Evolutionary conservation across 2,797 vertebrate genomes (phyloP).

Genomic region (Melanitta fusca): DNA sequence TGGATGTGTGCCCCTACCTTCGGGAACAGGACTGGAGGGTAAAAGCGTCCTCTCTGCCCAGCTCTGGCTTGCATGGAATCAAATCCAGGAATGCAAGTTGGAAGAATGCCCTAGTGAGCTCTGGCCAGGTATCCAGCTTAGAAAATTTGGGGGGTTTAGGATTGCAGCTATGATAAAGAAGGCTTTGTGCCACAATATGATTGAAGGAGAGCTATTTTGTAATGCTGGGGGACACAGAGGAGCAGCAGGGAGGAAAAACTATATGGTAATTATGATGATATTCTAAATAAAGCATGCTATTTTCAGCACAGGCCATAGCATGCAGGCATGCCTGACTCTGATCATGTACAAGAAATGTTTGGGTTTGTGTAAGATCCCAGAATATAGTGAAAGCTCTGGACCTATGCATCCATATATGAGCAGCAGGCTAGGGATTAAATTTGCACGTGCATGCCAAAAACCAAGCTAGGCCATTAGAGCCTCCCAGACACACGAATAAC

Average conservation of each 20-base stretch:
- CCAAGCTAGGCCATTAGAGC: neutral
- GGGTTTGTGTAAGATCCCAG: neutral
- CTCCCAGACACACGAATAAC: neutral
- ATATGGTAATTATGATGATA: neutral
- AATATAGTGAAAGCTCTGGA: neutral
- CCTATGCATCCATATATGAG: accelerated
- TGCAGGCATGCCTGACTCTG: neutral
- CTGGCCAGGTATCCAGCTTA: neutral
- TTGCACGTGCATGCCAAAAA: neutral
- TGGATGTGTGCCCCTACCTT: neutral
- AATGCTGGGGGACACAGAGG: neutral
- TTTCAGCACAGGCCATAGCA: neutral
- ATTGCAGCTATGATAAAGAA: neutral
- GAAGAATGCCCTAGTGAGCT: neutral
- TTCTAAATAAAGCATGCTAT: neutral
- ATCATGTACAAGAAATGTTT: neutral
- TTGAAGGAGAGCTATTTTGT: neutral
- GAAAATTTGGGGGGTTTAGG: neutral
- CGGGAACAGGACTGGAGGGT: neutral
- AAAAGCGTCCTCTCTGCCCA: neutral
- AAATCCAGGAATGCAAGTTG: neutral
- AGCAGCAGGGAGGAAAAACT: neutral
- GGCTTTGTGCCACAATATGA: neutral
- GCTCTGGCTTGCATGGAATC: neutral
- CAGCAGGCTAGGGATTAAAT: neutral